These are phyloP conservation scores for Zapornia atra DNA, from an alignment of 2,113 vertebrate genomes.

Conservation along the genomic window DNA sequence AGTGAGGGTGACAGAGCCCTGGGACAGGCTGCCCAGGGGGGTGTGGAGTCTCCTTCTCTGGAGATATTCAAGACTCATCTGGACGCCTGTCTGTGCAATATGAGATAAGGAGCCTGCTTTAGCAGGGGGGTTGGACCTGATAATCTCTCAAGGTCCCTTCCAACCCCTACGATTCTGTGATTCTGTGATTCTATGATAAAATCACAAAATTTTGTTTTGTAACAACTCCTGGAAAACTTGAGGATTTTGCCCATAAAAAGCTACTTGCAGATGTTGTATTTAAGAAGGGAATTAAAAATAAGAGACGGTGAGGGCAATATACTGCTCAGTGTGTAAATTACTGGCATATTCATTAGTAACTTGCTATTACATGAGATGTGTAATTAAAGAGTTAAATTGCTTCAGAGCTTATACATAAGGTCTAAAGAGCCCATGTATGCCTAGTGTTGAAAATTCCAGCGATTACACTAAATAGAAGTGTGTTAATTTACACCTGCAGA, in stretches of 20 bases:
- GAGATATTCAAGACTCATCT: too few species aligned
- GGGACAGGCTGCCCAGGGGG: too few species aligned
- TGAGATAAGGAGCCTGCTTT: too few species aligned
- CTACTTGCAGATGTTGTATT: background rate
- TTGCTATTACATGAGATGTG: background rate
- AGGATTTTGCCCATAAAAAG: background rate
- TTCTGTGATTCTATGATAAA: too few species aligned
- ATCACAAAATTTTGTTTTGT: background rate
- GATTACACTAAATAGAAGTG: background rate
- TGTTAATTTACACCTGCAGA: background rate
- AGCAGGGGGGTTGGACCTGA: too few species aligned
- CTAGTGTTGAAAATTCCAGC: background rate
- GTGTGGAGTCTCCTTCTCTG: too few species aligned
- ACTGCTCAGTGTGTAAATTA: background rate
- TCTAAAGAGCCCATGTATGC: background rate
- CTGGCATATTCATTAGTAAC: rapidly evolving
- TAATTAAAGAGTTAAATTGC: constrained; percentile 17
- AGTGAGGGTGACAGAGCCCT: too few species aligned
- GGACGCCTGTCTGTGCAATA: too few species aligned
- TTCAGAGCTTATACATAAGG: background rate
- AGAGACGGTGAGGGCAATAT: background rate
- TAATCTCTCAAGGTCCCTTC: too few species aligned
- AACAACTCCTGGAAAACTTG: background rate
- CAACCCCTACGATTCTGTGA: too few species aligned
- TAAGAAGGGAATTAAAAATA: background rate